Percentiles rank a stretch among this genome's conserved stretches.
Evolutionary conservation across 2,888 invertebrate species (phyloP).

Genomic region (Acanthoscelides obtectus): DNA sequence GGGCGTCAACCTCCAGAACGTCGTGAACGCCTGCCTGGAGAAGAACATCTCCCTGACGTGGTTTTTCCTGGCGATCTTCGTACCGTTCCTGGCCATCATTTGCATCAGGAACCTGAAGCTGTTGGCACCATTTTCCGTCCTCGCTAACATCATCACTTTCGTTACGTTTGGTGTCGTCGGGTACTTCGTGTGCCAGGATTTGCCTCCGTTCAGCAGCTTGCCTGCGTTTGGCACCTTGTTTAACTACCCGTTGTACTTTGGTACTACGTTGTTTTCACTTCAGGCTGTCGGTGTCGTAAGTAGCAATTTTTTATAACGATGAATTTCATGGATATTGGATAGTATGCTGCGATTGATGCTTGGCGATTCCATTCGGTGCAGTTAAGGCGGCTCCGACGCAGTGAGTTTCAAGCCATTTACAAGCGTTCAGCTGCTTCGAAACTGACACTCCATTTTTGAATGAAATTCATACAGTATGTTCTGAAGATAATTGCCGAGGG

Average conservation of each 20-base stretch:
- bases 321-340: background rate
- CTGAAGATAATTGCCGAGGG: too few species aligned
- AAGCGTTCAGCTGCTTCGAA: too few species aligned
- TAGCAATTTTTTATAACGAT: conserved; percentile 22
- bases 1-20: conserved; percentile 41
- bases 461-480: too few species aligned
- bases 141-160: conserved; percentile 82
- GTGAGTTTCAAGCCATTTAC: too few species aligned
- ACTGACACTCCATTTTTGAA: too few species aligned
- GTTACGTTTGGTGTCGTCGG: conserved; percentile 80
- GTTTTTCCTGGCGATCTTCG: conserved; percentile 42
- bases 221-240: conserved; percentile 59
- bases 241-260: conserved; percentile 88
- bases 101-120: conserved; percentile 81
- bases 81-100: conserved; percentile 72
- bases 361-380: too few species aligned
- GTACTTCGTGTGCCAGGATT: conserved; percentile 75
- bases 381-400: too few species aligned
- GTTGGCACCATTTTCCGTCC: conserved; percentile 83
- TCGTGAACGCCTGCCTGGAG: conserved; percentile 35
- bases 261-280: conserved; percentile 91
- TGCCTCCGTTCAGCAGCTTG: conserved; percentile 60
- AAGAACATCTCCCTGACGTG: conserved; percentile 22
- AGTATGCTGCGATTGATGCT: background rate
- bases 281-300: conserved; percentile 91